Conservation (phyloP, 2,797 vertebrate genomes). For the Pipistrellus pipistrellus region DNA sequence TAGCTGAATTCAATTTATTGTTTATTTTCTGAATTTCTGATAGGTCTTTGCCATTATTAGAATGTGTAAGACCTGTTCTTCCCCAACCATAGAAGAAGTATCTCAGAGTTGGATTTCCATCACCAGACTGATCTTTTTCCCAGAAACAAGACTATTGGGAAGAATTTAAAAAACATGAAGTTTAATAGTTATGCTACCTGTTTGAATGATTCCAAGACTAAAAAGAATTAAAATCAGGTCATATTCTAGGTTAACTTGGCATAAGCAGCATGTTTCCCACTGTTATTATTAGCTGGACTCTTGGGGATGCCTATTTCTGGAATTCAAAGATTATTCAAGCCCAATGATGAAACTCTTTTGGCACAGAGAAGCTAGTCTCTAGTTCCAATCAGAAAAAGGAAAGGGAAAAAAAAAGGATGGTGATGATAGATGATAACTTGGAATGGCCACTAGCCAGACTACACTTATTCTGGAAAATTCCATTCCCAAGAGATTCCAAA, state of each 20-base stretch:
- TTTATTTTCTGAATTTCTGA: constrained; percentile 22
- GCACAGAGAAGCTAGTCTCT: background rate
- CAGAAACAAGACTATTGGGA: constrained; percentile 49
- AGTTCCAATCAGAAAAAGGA: background rate
- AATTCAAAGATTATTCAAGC: background rate
- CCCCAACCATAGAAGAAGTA: background rate
- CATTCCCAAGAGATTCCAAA: background rate
- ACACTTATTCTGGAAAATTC: background rate
- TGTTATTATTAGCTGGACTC: background rate
- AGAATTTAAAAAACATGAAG: constrained; percentile 23
- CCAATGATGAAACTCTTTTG: background rate
- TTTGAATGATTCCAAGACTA: background rate
- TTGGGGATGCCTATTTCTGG: background rate
- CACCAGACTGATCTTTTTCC: constrained; percentile 9
- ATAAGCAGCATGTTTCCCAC: background rate
- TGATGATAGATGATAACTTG: background rate
- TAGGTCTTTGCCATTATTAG: constrained; percentile 48
- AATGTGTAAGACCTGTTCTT: background rate
- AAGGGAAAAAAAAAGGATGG: background rate
- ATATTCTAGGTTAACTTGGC: background rate
- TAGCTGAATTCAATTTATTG: constrained; percentile 39
- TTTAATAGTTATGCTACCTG: constrained; percentile 13
- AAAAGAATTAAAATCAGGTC: background rate
- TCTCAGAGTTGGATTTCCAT: background rate
- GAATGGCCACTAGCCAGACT: background rate